Percentiles rank a stretch among this genome's conserved stretches.
Conservation (phyloP, 2,797 vertebrate genomes). For the Pseudochaenichthys georgianus region DNA sequence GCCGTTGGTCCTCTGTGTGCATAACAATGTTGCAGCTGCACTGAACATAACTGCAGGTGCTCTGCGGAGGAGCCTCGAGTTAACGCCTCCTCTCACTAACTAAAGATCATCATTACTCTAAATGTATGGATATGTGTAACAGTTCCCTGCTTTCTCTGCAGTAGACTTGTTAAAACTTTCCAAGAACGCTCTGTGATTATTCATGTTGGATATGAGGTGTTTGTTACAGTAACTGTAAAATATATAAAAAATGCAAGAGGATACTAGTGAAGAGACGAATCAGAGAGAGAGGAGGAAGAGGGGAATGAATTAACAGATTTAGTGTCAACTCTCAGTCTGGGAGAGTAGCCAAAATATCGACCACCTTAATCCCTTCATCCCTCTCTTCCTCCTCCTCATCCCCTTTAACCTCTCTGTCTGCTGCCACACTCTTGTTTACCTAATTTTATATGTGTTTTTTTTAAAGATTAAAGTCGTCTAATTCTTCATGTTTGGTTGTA, state of each 20-base stretch:
- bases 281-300: slow-evolving; percentile 31
- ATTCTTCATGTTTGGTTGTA: slow-evolving; percentile 60
- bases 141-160: background rate
- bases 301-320: slow-evolving; percentile 84
- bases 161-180: background rate
- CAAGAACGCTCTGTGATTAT: background rate
- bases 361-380: slow-evolving; percentile 84
- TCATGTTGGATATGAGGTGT: background rate
- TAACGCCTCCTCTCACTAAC: background rate
- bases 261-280: slow-evolving; percentile 23
- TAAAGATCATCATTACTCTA: background rate
- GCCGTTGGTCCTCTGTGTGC: background rate
- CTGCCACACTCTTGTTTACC: slow-evolving; percentile 49
- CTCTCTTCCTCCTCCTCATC: slow-evolving; percentile 72
- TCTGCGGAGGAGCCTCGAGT: slow-evolving; percentile 2
- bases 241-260: slow-evolving; percentile 48
- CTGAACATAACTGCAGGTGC: slow-evolving; percentile 1
- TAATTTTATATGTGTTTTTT: slow-evolving; percentile 50
- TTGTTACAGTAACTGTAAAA: slow-evolving; percentile 34
- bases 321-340: slow-evolving; percentile 87
- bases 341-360: slow-evolving; percentile 82
- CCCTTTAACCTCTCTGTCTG: slow-evolving; percentile 63
- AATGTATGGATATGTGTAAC: background rate
- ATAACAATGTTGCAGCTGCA: background rate
- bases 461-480: slow-evolving; percentile 65